A percentile compares a stretch with the other conserved stretches of the same genome.
These are phyloP conservation scores for Tricholauxania praeusta DNA, from an alignment of 2,888 invertebrate species.

Conservation along the genomic window DNA sequence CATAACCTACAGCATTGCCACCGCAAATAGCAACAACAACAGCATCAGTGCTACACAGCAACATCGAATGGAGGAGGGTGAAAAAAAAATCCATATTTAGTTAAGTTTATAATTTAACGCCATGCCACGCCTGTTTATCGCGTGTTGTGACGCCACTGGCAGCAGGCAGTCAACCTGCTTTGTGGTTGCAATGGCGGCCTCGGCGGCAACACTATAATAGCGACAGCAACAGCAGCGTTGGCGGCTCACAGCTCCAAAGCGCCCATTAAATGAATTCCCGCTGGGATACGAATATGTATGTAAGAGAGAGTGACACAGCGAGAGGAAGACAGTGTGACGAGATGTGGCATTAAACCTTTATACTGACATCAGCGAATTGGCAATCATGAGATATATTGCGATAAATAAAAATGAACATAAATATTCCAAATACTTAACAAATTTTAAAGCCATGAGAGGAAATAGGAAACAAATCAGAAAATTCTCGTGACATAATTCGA, in stretches of 20 bases:
- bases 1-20: conserved; percentile 46
- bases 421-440: no score
- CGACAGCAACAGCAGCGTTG: not conserved
- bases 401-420: no score
- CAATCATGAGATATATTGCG: no score
- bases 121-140: conserved; percentile 57
- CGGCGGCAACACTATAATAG: conserved; percentile 23
- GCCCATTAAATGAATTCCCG: conserved; percentile 50
- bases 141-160: conserved; percentile 46
- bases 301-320: no score
- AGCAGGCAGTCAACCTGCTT: not conserved
- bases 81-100: conserved; percentile 5
- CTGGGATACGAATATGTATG: conserved; percentile 51
- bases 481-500: no score
- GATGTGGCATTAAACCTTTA: no score
- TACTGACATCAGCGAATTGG: no score
- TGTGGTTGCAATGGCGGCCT: not conserved
- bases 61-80: conserved; percentile 9
- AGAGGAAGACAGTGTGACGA: no score
- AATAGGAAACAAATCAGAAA: no score
- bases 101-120: conserved; percentile 34
- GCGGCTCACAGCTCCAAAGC: conserved; percentile 33
- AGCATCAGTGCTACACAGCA: conserved; percentile 19
- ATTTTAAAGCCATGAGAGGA: no score
- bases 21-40: conserved; percentile 40